Conservation (phyloP, 2,113 vertebrate species). For the Apeltes quadracus region DNA sequence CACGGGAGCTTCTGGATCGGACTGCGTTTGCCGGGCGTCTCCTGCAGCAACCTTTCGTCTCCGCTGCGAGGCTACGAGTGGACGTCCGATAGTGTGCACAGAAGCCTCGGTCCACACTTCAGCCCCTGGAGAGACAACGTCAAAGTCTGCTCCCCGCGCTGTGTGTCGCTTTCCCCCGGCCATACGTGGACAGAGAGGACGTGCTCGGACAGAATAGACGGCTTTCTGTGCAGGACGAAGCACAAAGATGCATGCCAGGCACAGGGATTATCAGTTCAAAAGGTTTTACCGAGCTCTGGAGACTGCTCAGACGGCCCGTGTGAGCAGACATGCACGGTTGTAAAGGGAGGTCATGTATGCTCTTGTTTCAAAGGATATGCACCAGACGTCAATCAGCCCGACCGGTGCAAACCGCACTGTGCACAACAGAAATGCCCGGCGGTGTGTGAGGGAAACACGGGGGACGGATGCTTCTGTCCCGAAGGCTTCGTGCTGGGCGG, state of each 20-base stretch:
- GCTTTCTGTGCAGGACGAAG: conserved; percentile 72
- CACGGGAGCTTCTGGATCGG: conserved; percentile 76
- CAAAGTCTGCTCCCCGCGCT: conserved; percentile 58
- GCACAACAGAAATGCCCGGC: conserved; percentile 31
- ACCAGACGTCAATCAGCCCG: conserved; percentile 35
- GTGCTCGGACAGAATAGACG: conserved; percentile 60
- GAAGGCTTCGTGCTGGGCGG: conserved; percentile 18
- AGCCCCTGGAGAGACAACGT: conserved; percentile 45
- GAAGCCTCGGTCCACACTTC: conserved; percentile 11
- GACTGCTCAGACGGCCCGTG: conserved; percentile 59
- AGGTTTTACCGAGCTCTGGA: not conserved
- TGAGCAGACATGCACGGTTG: conserved; percentile 50
- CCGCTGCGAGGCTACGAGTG: conserved; percentile 66
- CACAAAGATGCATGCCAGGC: conserved; percentile 45
- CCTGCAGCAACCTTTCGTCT: conserved; percentile 64
- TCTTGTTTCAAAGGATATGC: conserved; percentile 53
- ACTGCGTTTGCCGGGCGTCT: conserved; percentile 39
- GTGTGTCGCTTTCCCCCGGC: conserved; percentile 66
- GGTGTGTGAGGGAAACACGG: not conserved
- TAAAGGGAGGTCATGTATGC: conserved; percentile 62
- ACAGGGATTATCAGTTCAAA: not conserved
- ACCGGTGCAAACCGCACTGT: conserved; percentile 48
- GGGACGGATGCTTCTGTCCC: conserved; percentile 20
- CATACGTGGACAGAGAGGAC: conserved; percentile 56
- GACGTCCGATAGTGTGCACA: conserved; percentile 15